phyloP scores from a whole-genome alignment of 1,140 invertebrate genomes.

The Saxidomus purpurata region DNA sequence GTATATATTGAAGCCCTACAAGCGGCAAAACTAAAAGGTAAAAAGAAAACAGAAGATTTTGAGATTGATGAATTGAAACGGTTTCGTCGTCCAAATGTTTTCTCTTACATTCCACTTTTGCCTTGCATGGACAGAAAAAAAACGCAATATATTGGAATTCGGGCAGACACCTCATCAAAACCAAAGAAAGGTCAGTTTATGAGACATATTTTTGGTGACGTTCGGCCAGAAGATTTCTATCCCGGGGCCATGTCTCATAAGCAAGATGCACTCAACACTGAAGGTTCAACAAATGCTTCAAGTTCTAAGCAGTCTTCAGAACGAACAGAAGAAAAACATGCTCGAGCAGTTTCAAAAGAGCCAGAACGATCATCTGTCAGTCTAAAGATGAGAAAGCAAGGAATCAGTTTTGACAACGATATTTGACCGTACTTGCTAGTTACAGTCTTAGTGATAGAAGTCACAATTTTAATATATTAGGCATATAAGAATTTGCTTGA shows the following conservation, averaged over 20 bases:
- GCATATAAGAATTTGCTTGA: too few species aligned
- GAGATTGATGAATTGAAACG: conserved; percentile 19
- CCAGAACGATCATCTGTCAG: conserved; percentile 51
- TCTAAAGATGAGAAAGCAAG: conserved; percentile 58
- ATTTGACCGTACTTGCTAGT: too few species aligned
- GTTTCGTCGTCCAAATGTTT: conserved; percentile 46
- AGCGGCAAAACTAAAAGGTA: conserved; percentile 12
- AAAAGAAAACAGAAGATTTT: not conserved
- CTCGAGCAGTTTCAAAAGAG: not conserved
- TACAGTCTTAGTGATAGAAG: too few species aligned
- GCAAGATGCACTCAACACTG: not conserved
- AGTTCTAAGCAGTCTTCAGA: not conserved
- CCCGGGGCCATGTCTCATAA: not conserved
- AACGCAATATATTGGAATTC: conserved; percentile 33
- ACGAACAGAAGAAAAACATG: not conserved
- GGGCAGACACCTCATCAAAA: conserved; percentile 30
- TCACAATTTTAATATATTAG: too few species aligned
- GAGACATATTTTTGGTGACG: conserved; percentile 63
- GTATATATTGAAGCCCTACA: conserved; percentile 56
- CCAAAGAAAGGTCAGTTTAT: conserved; percentile 62
- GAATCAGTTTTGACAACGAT: conserved; percentile 6
- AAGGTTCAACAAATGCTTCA: not conserved
- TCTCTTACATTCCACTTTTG: conserved; percentile 52
- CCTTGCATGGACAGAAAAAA: not conserved
- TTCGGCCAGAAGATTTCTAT: conserved; percentile 60